Conservation (phyloP, 2,888 invertebrate species). For the Aspidiotus rigidus region DNA sequence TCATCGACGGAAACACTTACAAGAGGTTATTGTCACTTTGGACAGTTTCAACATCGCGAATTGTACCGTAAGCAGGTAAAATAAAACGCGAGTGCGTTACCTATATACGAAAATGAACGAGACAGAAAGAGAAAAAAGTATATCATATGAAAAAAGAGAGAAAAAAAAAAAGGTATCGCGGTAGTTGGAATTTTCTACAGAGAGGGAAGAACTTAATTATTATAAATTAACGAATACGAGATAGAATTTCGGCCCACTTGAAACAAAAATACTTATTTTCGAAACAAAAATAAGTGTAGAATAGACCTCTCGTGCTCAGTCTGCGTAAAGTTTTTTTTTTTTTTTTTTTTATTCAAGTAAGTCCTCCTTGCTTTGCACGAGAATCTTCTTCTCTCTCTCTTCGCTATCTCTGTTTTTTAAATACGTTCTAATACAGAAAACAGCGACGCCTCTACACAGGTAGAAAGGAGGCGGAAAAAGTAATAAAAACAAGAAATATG, state of each 20-base stretch:
- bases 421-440: slow-evolving; percentile 27
- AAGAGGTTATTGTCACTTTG: background rate
- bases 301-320: slow-evolving; percentile 1
- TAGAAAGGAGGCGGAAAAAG: slow-evolving; percentile 31
- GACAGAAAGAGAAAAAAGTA: background rate
- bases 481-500: slow-evolving; percentile 32
- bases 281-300: slow-evolving; percentile 13
- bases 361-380: background rate
- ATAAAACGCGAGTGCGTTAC: no score
- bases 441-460: slow-evolving; percentile 30
- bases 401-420: background rate
- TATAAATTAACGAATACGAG: slow-evolving; percentile 31
- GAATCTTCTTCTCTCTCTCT: background rate
- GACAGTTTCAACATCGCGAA: no score
- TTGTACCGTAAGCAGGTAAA: no score
- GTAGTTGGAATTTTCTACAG: background rate
- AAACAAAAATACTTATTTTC: slow-evolving; percentile 30
- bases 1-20: background rate
- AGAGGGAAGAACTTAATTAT: slow-evolving; percentile 31
- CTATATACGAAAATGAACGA: no score
- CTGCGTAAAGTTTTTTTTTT: slow-evolving; percentile 13
- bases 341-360: slow-evolving; percentile 10
- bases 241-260: slow-evolving; percentile 30
- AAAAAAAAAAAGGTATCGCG: background rate
- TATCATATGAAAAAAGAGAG: background rate